Conservation (phyloP, 2,888 invertebrate genomes). For the Isotomurus palustris region DNA sequence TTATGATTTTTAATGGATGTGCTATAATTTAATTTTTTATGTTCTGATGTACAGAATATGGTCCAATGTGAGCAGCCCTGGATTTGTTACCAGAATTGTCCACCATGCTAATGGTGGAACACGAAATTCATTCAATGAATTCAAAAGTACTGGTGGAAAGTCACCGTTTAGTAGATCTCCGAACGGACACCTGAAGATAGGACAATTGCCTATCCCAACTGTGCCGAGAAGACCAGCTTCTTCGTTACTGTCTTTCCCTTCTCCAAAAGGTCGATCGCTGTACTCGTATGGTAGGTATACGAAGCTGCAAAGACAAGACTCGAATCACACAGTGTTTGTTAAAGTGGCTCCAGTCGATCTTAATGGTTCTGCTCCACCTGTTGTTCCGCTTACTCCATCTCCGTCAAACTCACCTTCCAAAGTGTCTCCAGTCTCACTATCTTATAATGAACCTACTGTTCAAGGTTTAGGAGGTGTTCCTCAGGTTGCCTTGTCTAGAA, state of each 20-base stretch:
- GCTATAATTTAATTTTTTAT: slow-evolving; percentile 8
- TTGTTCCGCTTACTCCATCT: slow-evolving; percentile 1
- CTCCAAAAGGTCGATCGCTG: slow-evolving; percentile 3
- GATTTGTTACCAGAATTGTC: slow-evolving; percentile 35
- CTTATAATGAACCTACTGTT: slow-evolving; percentile 5
- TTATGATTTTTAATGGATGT: not conserved
- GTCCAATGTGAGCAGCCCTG: slow-evolving; percentile 42
- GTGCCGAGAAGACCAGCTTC: not conserved
- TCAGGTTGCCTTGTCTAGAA: slow-evolving; percentile 17
- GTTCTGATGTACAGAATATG: slow-evolving; percentile 37
- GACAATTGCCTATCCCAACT: slow-evolving; percentile 22
- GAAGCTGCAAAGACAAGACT: slow-evolving; percentile 14
- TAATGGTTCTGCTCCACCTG: slow-evolving; percentile 13
- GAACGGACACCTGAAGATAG: slow-evolving; percentile 23
- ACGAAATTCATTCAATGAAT: slow-evolving; percentile 27
- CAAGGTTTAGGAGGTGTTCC: slow-evolving; percentile 29
- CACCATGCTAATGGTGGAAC: slow-evolving; percentile 19
- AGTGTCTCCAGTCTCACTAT: slow-evolving; percentile 4
- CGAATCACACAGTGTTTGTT: slow-evolving; percentile 27
- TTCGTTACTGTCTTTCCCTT: slow-evolving; percentile 13
- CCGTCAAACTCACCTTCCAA: slow-evolving; percentile 9
- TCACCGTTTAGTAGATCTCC: slow-evolving; percentile 25
- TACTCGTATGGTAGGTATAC: slow-evolving; percentile 12
- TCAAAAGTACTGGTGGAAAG: slow-evolving; percentile 13
- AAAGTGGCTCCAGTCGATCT: slow-evolving; percentile 35